Evolutionary conservation across 2,888 invertebrate species (phyloP), one percentile per base, ranked within the genome.

Genomic region (Lycophotia porphyrea): DNA sequence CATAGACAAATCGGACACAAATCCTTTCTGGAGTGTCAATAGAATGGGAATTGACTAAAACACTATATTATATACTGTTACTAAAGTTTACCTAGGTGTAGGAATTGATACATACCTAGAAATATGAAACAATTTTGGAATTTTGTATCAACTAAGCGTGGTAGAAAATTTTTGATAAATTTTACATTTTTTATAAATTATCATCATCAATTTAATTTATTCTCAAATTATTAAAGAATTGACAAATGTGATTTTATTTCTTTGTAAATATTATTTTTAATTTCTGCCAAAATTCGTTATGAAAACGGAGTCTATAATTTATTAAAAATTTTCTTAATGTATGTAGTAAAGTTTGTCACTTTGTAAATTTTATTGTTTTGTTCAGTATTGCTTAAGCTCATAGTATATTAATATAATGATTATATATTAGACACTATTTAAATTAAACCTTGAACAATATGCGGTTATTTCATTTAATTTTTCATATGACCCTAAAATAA

Each of bases 331-430:
- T 88, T 90, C 88, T 85, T 92, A 91, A 90, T 81, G 90, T 87
- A 87, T 86, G 81, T 80, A 88, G 91, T 90, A 90, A 91, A 91
- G 93, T 94, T 94, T 94, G 92, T 92, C 91, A 91, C 89, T 91
- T 91, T 95, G 94, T 95, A 96, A 95, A 96, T 95, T 95, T 94
- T 96, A 95, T 95, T 91, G 93, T 95, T 96, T 95, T 94, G 95
- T 96, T 96, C 95, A 94, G 95, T 95, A 96, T 95, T 95, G 93
- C 92, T 89, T 96, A 95, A 95, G 95, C 92, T 91, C 93, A 95
- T 94, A 95, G 93, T 94, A 93, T 95, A 94, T 93, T 93, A 92
- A 93, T 92, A 91, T 92, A 91, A 95, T 92, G 89, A 92, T 90
- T 93, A 93, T 92, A 87, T 88, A 91, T 92, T 94, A 94, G 92